Percentiles rank a stretch among this genome's conserved stretches.
Evolutionary conservation across 2,797 vertebrate species (phyloP).

Genomic region (Gouania willdenowi): DNA sequence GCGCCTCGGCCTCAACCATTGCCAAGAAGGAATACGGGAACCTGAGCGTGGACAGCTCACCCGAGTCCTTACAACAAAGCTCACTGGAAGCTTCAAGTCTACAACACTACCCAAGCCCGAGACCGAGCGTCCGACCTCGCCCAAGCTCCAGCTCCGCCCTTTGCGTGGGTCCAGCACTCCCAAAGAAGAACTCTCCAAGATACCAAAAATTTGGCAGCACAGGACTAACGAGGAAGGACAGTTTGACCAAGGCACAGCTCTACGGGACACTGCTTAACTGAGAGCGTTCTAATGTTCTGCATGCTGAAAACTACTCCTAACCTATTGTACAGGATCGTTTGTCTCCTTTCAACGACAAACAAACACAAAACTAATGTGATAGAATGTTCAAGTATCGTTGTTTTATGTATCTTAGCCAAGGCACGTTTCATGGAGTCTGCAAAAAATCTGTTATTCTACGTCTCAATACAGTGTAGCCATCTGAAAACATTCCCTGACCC

Average conservation of each 20-base stretch:
- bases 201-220: constrained; percentile 87
- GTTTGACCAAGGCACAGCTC: constrained; percentile 95
- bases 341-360: constrained; percentile 51
- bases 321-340: constrained; percentile 45
- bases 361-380: constrained; percentile 45
- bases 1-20: constrained; percentile 36
- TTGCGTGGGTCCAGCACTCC: constrained; percentile 67
- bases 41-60: constrained; percentile 83
- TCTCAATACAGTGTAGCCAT: constrained; percentile 45
- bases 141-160: constrained; percentile 70
- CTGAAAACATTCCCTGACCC: constrained; percentile 17
- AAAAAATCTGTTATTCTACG: constrained; percentile 47
- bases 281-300: constrained; percentile 58
- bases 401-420: constrained; percentile 70
- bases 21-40: constrained; percentile 79
- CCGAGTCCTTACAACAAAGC: constrained; percentile 85
- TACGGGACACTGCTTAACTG: constrained; percentile 96
- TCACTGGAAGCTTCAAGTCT: constrained; percentile 83
- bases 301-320: constrained; percentile 55
- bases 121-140: constrained; percentile 67
- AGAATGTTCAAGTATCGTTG: constrained; percentile 43
- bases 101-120: constrained; percentile 82
- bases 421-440: constrained; percentile 60
- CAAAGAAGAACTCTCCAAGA: constrained; percentile 83
- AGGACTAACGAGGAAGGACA: constrained; percentile 93